Percentiles rank a stretch among this genome's conserved stretches.
These are phyloP conservation scores for Ypsolopha scabrella DNA, from an alignment of 2,888 invertebrate genomes.

Conservation along the genomic window DNA sequence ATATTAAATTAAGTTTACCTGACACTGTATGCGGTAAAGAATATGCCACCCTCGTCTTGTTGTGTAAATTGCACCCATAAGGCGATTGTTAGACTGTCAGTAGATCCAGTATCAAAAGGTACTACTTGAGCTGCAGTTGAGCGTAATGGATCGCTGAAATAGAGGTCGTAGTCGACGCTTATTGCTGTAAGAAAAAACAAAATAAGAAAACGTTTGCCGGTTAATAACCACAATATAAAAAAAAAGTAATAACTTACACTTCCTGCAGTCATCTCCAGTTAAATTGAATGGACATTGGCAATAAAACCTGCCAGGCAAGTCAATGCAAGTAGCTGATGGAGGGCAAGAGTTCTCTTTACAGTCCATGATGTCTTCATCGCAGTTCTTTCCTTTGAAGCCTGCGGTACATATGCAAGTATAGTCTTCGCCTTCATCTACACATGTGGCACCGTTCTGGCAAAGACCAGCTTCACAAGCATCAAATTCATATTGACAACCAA, in stretches of 20 bases:
- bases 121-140: constrained; percentile 94
- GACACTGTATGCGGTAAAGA: constrained; percentile 93
- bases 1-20: constrained; percentile 58
- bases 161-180: constrained; percentile 97
- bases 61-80: constrained; percentile 97
- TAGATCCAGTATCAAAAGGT: constrained; percentile 85
- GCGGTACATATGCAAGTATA: constrained; percentile 89
- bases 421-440: constrained; percentile 86
- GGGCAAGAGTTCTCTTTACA: constrained; percentile 96
- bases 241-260: constrained; percentile 73
- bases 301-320: constrained; percentile 90
- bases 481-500: constrained; percentile 94
- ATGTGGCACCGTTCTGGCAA: constrained; percentile 95
- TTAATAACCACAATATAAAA: neutral
- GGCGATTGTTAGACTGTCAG: constrained; percentile 87
- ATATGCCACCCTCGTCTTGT: constrained; percentile 91
- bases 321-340: constrained; percentile 92
- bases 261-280: constrained; percentile 96
- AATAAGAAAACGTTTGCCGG: constrained; percentile 2
- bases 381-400: constrained; percentile 84
- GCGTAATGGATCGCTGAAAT: constrained; percentile 91
- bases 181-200: constrained; percentile 76
- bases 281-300: constrained; percentile 98
- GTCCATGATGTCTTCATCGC: constrained; percentile 91
- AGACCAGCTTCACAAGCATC: constrained; percentile 91